Conservation (phyloP, 1,140 invertebrate genomes). For the Probaryconus sp. region DNA sequence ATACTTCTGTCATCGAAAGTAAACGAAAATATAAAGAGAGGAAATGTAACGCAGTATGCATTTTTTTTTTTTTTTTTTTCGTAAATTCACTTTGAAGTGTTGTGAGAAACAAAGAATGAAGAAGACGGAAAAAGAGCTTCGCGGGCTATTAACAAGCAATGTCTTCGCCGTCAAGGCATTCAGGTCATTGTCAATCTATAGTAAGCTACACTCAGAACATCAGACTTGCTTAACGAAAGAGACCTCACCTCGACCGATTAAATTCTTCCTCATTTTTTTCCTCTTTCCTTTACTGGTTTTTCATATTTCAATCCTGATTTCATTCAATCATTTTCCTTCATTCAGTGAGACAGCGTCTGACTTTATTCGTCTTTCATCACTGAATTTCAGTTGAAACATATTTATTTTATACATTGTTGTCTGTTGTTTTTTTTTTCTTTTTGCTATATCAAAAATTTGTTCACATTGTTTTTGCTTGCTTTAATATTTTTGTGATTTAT, state of each 20-base stretch:
- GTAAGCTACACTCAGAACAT: constrained; percentile 65
- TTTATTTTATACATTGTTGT: too few relatives aligned
- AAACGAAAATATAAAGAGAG: neutral
- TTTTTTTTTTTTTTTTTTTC: neutral
- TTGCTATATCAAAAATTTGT: too few relatives aligned
- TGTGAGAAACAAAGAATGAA: constrained; percentile 30
- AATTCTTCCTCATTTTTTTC: constrained; percentile 49
- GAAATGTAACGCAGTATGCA: too few relatives aligned
- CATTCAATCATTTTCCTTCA: too few relatives aligned
- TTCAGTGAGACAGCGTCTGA: too few relatives aligned
- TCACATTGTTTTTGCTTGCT: too few relatives aligned
- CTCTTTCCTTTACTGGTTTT: too few relatives aligned
- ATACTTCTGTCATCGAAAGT: neutral
- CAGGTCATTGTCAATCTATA: constrained; percentile 76
- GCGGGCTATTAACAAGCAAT: constrained; percentile 39
- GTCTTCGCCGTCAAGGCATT: constrained; percentile 65
- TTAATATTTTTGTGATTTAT: too few relatives aligned
- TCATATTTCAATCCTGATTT: too few relatives aligned
- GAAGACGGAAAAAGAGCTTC: constrained; percentile 40
- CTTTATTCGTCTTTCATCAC: too few relatives aligned
- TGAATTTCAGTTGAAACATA: too few relatives aligned
- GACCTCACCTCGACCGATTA: constrained; percentile 61
- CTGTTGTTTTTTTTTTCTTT: too few relatives aligned
- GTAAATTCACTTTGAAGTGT: constrained; percentile 11
- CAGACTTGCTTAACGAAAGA: constrained; percentile 41